Evolutionary conservation across 2,797 vertebrate species (phyloP), one percentile per base, ranked within the genome.

Genomic region (Rhinichthys osculus): DNA sequence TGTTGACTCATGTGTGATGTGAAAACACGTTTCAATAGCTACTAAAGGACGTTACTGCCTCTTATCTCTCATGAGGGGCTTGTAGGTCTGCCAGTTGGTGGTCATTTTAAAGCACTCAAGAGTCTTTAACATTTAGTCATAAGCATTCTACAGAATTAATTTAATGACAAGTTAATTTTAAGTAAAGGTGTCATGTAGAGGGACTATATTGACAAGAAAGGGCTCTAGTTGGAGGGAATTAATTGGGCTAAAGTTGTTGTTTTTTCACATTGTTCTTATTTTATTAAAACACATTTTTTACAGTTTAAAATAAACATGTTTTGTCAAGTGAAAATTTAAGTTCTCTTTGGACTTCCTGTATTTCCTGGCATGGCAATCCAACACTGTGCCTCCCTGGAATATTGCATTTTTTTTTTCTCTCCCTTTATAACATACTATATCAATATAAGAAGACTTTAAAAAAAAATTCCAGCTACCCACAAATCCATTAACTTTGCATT

Each of bases 221-320:
- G 5, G 3, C 13, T 66, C 47, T 47, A 47, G 54, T 74, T 83
- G 35, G 38, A 74, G 40, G 16, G 8, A 76, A 83, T 19, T 9
- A 27, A 27, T 14, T 27, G 21, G 40, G 33, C n/a, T 42, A 40
- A 21, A 19, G 3, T 17, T 33, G 17, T 33, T 16, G 14, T 57
- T 33, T 19, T 8, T 8, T 1, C 3, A 23, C 11, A 5, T 57
- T 77, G 62, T 84, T 83, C 9, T 38, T 76, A 76, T 27, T 83
- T 67, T 64, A 52, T 66, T 47, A 47, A 73, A 82, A 73, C 30
- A 38, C 1, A 1, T 57, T 83, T 69, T 78, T 35, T 84, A 69
- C 64, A 78, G 62, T 40, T 84, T 69, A 23, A 21, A 84, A 77
- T 69, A 77, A 84, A 77, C 33, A 52, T n/a, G 8, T 40, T 84